Conservation (phyloP, 2,113 vertebrate species). For the Isurus oxyrinchus region DNA sequence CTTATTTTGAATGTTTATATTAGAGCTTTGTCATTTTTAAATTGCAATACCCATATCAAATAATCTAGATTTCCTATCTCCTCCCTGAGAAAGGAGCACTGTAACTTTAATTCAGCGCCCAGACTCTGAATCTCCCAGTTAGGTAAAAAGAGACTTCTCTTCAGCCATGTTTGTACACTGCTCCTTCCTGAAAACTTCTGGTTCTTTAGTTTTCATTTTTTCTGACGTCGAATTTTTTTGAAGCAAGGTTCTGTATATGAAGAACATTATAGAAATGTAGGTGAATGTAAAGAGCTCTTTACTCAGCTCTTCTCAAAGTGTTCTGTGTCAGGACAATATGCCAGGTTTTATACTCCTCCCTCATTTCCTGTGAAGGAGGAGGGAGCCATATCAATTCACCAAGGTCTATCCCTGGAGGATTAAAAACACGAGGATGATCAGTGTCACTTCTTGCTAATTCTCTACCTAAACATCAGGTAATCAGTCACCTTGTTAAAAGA, state of each 20-base stretch:
- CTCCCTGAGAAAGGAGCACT: neutral
- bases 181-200: neutral
- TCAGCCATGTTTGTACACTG: neutral
- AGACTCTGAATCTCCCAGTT: neutral
- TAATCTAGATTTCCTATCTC: neutral
- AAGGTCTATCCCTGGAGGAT: neutral
- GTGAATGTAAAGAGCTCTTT: neutral
- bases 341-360: neutral
- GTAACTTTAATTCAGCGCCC: neutral
- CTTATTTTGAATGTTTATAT: neutral
- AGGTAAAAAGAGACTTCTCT: neutral
- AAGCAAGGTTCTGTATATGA: neutral
- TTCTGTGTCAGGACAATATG: too few relatives aligned
- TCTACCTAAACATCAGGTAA: neutral
- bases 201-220: neutral
- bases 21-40: neutral
- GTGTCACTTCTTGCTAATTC: neutral
- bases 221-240: neutral
- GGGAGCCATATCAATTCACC: neutral
- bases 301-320: neutral
- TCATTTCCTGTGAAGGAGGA: neutral
- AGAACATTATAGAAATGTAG: neutral
- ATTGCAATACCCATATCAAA: neutral
- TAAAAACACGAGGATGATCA: neutral
- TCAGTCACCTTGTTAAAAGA: neutral